Percentiles rank a stretch among this genome's conserved stretches.
These are phyloP conservation scores for Dinothrombium tinctorium DNA, from an alignment of 1,140 invertebrate genomes.

Conservation along the genomic window DNA sequence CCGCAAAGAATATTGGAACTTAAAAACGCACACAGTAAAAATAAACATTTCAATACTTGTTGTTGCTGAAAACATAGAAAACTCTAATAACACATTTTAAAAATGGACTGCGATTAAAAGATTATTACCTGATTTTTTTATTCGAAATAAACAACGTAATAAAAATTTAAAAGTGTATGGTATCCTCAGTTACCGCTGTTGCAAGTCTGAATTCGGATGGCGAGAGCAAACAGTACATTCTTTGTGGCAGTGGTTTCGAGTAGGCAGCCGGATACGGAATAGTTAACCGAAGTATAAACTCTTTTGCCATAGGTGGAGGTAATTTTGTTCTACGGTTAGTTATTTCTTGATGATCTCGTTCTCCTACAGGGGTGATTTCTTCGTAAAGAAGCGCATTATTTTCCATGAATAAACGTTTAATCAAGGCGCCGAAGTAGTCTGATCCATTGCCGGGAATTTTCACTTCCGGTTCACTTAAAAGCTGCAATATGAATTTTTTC, in stretches of 20 bases:
- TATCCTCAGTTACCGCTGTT: slow-evolving; percentile 39
- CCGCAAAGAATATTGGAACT: no score
- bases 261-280: slow-evolving; percentile 33
- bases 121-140: no score
- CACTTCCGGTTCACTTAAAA: neutral
- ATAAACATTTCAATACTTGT: no score
- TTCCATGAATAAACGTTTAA: slow-evolving; percentile 6
- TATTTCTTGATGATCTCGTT: neutral
- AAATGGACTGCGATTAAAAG: no score
- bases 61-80: no score
- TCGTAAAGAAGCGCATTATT: slow-evolving; percentile 4
- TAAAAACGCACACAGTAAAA: no score
- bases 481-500: neutral
- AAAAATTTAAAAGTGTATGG: slow-evolving; percentile 7
- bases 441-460: neutral
- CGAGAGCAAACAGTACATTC: slow-evolving; percentile 35
- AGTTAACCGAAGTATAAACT: slow-evolving; percentile 39
- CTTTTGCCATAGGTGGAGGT: slow-evolving; percentile 17
- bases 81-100: no score
- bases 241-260: slow-evolving; percentile 33
- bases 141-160: no score
- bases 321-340: neutral
- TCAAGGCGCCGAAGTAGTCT: neutral
- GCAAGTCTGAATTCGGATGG: slow-evolving; percentile 36
- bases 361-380: slow-evolving; percentile 5